A percentile compares a stretch with the other conserved stretches of the same genome.
These are phyloP conservation scores for Drosophila cardini DNA, from an alignment of 1,140 invertebrate species.

Conservation along the genomic window DNA sequence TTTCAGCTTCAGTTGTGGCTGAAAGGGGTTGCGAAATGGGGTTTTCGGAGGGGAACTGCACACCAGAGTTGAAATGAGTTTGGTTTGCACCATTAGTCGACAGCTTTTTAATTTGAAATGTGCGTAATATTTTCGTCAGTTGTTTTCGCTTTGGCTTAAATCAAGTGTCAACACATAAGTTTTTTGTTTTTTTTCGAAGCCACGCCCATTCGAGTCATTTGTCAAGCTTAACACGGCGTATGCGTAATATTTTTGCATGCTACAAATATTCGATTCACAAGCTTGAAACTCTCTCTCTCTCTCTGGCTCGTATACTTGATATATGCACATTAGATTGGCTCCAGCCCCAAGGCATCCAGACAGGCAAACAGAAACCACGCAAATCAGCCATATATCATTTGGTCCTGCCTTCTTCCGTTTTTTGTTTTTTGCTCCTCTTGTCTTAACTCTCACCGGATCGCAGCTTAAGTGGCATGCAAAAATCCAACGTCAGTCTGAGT, in stretches of 20 bases:
- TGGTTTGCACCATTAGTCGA: slow-evolving; percentile 62
- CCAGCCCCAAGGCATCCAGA: slow-evolving; percentile 28
- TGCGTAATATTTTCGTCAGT: slow-evolving; percentile 29
- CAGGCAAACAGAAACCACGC: slow-evolving; percentile 50
- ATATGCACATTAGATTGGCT: slow-evolving; percentile 77
- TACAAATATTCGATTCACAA: slow-evolving; percentile 24
- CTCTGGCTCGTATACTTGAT: slow-evolving; percentile 50
- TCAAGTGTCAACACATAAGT: slow-evolving; percentile 60
- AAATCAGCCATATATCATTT: slow-evolving; percentile 82
- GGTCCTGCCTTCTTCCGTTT: slow-evolving; percentile 47
- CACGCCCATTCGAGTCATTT: slow-evolving; percentile 47
- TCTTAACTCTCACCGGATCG: slow-evolving; percentile 34
- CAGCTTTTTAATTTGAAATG: slow-evolving; percentile 68
- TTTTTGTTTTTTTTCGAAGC: not conserved
- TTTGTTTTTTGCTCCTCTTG: slow-evolving; percentile 35
- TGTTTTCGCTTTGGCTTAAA: slow-evolving; percentile 18
- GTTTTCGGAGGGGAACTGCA: not conserved
- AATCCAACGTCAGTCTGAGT: slow-evolving; percentile 59
- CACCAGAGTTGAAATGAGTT: slow-evolving; percentile 55
- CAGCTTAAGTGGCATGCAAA: slow-evolving; percentile 77
- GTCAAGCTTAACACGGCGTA: slow-evolving; percentile 57
- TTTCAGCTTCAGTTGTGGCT: slow-evolving; percentile 31
- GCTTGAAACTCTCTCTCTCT: not conserved
- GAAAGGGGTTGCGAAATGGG: not conserved
- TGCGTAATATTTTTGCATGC: slow-evolving; percentile 66